Conservation (phyloP, 2,888 invertebrate species). For the Lagria hirta region DNA sequence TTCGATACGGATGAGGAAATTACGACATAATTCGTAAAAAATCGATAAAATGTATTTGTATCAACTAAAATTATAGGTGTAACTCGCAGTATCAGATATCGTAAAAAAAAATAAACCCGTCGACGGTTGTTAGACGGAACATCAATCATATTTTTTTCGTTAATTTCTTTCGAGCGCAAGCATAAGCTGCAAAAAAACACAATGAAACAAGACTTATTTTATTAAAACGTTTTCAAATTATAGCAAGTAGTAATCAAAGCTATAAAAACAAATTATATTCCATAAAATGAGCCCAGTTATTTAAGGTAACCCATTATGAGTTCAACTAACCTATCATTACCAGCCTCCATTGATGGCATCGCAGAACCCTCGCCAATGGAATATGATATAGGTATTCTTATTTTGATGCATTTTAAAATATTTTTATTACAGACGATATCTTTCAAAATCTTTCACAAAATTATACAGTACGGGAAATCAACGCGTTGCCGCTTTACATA, state of each 20-base stretch:
- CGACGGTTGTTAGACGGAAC: conserved; percentile 41
- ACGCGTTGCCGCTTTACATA: conserved; percentile 24
- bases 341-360: conserved; percentile 47
- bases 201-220: conserved; percentile 47
- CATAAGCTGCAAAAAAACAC: conserved; percentile 37
- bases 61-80: conserved; percentile 47
- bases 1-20: conserved; percentile 53
- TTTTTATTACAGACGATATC: conserved; percentile 42
- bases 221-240: conserved; percentile 55
- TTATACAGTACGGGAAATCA: conserved; percentile 26
- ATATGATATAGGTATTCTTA: conserved; percentile 43
- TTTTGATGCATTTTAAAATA: conserved; percentile 51
- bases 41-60: conserved; percentile 48
- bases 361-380: conserved; percentile 37
- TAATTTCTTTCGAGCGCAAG: conserved; percentile 34
- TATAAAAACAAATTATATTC: conserved; percentile 58
- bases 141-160: conserved; percentile 45
- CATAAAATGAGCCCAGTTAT: conserved; percentile 54
- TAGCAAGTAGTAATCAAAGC: conserved; percentile 56
- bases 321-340: conserved; percentile 54
- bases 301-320: conserved; percentile 55
- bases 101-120: conserved; percentile 33
- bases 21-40: conserved; percentile 49
- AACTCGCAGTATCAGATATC: conserved; percentile 41
- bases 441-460: conserved; percentile 24